Base-by-base conservation (phyloP, 2,888 invertebrate species). In the Dicycla oo region DNA sequence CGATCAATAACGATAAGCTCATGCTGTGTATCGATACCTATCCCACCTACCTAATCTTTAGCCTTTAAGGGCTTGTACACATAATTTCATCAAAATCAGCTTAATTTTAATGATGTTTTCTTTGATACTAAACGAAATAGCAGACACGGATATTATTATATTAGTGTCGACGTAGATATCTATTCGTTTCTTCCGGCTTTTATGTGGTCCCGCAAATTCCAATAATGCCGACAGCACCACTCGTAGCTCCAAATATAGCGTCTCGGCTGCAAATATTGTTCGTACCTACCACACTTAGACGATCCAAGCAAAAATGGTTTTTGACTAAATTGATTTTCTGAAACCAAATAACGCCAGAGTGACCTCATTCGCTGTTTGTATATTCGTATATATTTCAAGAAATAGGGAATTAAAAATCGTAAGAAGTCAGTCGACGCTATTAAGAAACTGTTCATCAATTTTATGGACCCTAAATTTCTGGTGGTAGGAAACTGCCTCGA, bases 401-500 rank as follows among this genome's bases (percentile, higher is more conserved):
- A 85, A 83, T 83, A 69, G 73, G 80, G 83, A 85, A 87, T 86
- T 84, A 86, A 90, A 89, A 89, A 84, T 82, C 86, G 80, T 86
- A 86, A 88, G 87, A 87, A 88, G 87, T 87, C 88, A 89, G 87
- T 89, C 88, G 88, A 87, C 89, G 86, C 89, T 92, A 93, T 93
- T 94, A 94, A 93, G 94, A 92, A 92, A 89, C 90, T 90, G 92
- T 95, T 93, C 93, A 92, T 95, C 95, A 94, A 93, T 94, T 94
- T 95, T 94, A 94, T 94, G 87, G 95, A 90, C 93, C 92, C 93
- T 94, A 94, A 94, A 95, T 94, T 94, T 92, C 88, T 91, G 90
- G 90, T 88, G 86, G 88, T 90, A 92, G 94, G 93, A 94, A 95
- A 95, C 92, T 94, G 93, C 93, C 89, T 75, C 72, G 80, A 86